Conservation (phyloP, 1,140 invertebrate species). For the Listronotus oregonensis region DNA sequence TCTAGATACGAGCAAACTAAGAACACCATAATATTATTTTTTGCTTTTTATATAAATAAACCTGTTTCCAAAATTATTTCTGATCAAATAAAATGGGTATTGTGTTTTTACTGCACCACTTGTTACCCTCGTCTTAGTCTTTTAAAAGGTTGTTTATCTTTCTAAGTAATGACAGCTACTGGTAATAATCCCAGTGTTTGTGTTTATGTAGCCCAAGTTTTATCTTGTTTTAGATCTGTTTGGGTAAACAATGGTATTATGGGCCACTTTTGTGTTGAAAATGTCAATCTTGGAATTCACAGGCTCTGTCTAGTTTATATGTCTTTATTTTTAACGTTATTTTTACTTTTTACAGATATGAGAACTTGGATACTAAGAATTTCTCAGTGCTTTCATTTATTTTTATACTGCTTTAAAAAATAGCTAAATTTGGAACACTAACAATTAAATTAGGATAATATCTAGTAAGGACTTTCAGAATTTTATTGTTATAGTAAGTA, state of each 20-base stretch:
- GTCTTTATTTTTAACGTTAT: background rate
- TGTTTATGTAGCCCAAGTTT: constrained; percentile 2
- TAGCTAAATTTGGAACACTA: no score
- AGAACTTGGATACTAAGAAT: background rate
- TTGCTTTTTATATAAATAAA: no score
- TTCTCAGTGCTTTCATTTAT: no score
- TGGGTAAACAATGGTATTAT: constrained; percentile 5
- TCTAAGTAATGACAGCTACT: constrained; percentile 16
- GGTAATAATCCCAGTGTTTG: constrained; percentile 9
- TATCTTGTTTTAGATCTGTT: constrained; percentile 13
- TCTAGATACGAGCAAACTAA: no score
- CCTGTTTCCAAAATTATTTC: no score
- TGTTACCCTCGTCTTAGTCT: constrained; percentile 2
- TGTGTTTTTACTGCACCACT: constrained; percentile 2
- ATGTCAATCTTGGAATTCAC: constrained; percentile 3
- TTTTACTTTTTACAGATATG: background rate
- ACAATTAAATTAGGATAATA: no score
- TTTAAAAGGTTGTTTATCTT: constrained; percentile 12
- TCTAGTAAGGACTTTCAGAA: no score
- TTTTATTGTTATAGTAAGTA: no score
- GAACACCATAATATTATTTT: no score
- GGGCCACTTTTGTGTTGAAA: constrained; percentile 6
- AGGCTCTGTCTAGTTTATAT: constrained; percentile 4
- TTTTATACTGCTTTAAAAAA: no score
- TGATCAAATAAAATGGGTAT: no score